Evolutionary conservation across 2,113 vertebrate species (phyloP), one percentile per base, ranked within the genome.

Genomic region (Nyctibius bracteatus): DNA sequence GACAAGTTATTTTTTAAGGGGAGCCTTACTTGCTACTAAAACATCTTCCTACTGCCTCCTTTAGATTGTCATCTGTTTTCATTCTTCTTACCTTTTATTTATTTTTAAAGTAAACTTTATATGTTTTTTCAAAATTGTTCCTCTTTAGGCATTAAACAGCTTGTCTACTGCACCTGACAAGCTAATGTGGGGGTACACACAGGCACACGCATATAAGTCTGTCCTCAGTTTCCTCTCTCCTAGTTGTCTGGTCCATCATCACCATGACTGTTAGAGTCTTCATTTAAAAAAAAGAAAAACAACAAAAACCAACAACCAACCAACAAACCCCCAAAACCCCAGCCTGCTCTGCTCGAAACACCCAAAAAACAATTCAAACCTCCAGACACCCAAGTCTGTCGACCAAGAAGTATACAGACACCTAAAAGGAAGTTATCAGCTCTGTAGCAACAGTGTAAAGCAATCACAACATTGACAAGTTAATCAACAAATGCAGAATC

Each of bases 401-500:
- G 57, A 63, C 52, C 74, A 43, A 79, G 41, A 83, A 51, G 3
- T 14, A 41, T n/a, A 43, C 8, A 86, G n/a, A 57, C 31, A 55
- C 9, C 17, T 80, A 47, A 65, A 82, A 80, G 43, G 14, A 92
- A 68, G 41, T 5, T 4, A 88, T 31, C 9, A 46, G 37, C 31
- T 62, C 37, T 35, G 67, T 16, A 72, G 35, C 39, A 86, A 81
- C 68, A 49, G 39, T 41, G 35, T 28, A 88, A 61, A 80, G 91
- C 59, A 80, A 80, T 44, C 25, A 11, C 66, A 87, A 47, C 31
- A 70, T 12, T 81, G 91, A 92, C 82, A 90, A 68, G 24, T 79
- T 86, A 85, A 87, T 92, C 74, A 90, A 78, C 41, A 94, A 81
- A 88, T n/a, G 30, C 27, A 90, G 74, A 80, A 57, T 49, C 82